phyloP scores from a whole-genome alignment of 2,113 vertebrate genomes.

The Istiophorus platypterus region DNA sequence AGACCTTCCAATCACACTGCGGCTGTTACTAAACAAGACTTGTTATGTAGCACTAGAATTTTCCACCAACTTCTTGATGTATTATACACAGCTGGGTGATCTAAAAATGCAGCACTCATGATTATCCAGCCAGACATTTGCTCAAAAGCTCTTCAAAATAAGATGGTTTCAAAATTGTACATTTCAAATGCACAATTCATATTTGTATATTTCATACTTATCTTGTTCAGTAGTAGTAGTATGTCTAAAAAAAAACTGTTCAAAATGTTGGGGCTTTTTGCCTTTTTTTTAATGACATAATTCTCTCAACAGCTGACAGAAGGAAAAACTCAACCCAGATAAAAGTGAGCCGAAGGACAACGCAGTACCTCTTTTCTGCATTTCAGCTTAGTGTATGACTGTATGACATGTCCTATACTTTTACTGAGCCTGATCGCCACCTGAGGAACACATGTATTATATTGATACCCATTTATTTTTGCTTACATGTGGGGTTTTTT shows the following conservation, averaged over 20 bases:
- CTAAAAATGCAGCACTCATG: slow-evolving; percentile 17
- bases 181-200: slow-evolving; percentile 3
- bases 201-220: neutral
- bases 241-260: neutral
- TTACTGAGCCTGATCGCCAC: slow-evolving; percentile 32
- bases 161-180: slow-evolving; percentile 8
- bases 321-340: slow-evolving; percentile 13
- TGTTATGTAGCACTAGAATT: slow-evolving; percentile 23
- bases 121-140: slow-evolving; percentile 12
- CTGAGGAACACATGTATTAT: slow-evolving; percentile 42
- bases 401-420: slow-evolving; percentile 23
- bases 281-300: too few species aligned
- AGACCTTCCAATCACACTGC: slow-evolving; percentile 27
- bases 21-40: slow-evolving; percentile 25
- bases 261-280: too few species aligned
- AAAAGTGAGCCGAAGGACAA: slow-evolving; percentile 19
- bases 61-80: slow-evolving; percentile 15
- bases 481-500: slow-evolving; percentile 44
- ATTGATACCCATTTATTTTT: slow-evolving; percentile 39
- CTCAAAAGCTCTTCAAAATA: slow-evolving; percentile 11
- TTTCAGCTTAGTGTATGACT: slow-evolving; percentile 38
- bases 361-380: slow-evolving; percentile 1
- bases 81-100: slow-evolving; percentile 12
- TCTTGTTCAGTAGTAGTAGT: neutral
- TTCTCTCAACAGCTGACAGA: slow-evolving; percentile 18